Evolutionary conservation across 2,113 vertebrate species (phyloP).

Genomic region (Junco hyemalis): DNA sequence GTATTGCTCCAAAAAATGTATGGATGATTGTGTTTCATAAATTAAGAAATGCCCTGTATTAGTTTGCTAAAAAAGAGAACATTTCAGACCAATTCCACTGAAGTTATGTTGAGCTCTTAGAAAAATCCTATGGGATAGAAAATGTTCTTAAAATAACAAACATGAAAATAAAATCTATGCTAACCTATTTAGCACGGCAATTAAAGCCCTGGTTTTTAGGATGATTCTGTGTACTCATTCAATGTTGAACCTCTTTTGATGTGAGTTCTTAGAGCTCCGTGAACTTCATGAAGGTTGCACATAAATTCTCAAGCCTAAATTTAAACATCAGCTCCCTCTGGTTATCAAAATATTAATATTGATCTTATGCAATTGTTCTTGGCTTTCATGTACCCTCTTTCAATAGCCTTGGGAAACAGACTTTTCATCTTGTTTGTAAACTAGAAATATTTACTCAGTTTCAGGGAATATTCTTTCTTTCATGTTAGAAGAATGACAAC

Average conservation of each 20-base stretch:
- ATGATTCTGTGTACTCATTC: neutral
- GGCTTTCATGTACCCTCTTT: constrained; percentile 14
- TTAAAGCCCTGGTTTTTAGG: neutral
- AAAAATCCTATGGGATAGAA: neutral
- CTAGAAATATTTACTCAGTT: constrained; percentile 4
- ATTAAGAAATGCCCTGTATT: neutral
- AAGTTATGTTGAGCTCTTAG: neutral
- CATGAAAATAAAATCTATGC: neutral
- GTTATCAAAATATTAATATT: constrained; percentile 22
- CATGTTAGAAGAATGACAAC: constrained; percentile 2
- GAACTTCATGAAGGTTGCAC: neutral
- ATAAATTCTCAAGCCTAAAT: neutral
- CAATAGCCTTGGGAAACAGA: constrained; percentile 6
- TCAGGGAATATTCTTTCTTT: neutral
- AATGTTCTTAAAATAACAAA: neutral
- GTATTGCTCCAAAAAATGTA: neutral
- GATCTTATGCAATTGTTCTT: constrained; percentile 17
- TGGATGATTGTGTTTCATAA: neutral
- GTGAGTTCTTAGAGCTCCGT: neutral
- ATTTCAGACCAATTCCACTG: neutral
- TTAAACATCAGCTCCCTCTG: constrained; percentile 8
- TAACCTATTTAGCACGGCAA: neutral
- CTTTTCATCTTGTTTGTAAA: constrained; percentile 45
- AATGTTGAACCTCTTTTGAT: neutral
- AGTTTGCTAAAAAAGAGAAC: neutral